Evolutionary conservation across 2,888 invertebrate species (phyloP), one percentile per base, ranked within the genome.

Genomic region (Eilema griseolum): DNA sequence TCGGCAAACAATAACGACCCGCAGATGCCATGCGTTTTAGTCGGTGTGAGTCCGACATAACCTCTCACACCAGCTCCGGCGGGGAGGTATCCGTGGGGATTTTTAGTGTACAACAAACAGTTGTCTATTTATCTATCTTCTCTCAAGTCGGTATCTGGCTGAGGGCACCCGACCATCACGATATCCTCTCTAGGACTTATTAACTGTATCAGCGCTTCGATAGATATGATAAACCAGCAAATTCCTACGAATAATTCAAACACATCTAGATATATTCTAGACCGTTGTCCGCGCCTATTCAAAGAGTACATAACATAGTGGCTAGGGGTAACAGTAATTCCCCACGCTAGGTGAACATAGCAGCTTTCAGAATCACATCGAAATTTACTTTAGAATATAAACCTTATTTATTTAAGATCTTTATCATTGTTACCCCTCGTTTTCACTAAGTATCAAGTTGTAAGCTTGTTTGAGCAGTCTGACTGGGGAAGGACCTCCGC

Each of bases 301-400:
- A 71, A 46, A 63, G 31, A 37, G 59, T 60, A 79, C 79, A 80
- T 80, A 81, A 84, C 76, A 77, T 73, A 73, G 75, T 79, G 73
- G 78, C 71, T 71, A 20, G 59, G 28, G 79, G 79, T 81, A 81
- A 80, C 83, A 81, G 83, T 84, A 82, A 84, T 83, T 84, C 83
- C 76, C 73, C 69, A 67, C 76, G 71, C 70, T 71, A 75, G 67
- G 59, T 74, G 67, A 72, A 80, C 79, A 82, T 81, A 84, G 79
- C 74, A 73, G 78, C 79, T 80, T 73, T 72, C 72, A 73, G 70
- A 72, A 74, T 80, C 73, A 75, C 77, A 74, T 78, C 52, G 10
- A 10, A n/a, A n/a, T 52, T 52, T 52, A 52, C 52, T 52, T n/a
- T 52, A 52, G 20, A 52, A 52, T 52, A n/a, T 52, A 52, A 52